Base-by-base conservation (phyloP, 2,888 invertebrate species). In the Odontothrips loti region DNA sequence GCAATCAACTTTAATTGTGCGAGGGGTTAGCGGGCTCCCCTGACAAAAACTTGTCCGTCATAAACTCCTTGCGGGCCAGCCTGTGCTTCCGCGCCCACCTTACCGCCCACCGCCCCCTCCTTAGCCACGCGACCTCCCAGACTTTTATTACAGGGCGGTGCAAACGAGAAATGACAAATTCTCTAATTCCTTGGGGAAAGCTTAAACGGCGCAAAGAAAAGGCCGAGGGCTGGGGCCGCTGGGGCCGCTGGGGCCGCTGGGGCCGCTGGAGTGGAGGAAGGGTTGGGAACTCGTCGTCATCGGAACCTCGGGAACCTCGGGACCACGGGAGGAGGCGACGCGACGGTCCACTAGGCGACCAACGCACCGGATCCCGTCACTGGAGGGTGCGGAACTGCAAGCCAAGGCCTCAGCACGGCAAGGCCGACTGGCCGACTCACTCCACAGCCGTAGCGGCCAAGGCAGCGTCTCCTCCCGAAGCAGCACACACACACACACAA, bases 1-100 rank as follows among this genome's bases (percentile, higher is more conserved):
- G 68, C 68, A 68, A 68, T 68, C 68, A 68, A n/a, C 68, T 23
- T 68, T 68, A 68, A 68, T 68, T 68, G 68, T 23, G 68, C 68
- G 51, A 68, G 68, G 68, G 68, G 20, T 68, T 23, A 23, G n/a
- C n/a, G 51, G 11, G 68, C n/a, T 11, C n/a, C 68, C 68, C 2
- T 23, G n/a, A 68, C n/a, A 23, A 68, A 20, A n/a, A n/a, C 68
- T 23, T 68, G 68, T 68, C 23, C 68, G 68, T 68, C 68, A 68
- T 68, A 68, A 68, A 68, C n/a, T 17, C 51, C 17, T 15, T 11
- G 51, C 3, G 15, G 1, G 1, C 51, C 17, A 11, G 48, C 10
- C 8, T 12, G 48, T 11, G 51, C 17, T 17, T 51, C 51, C 2
- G 51, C 1, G 51, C 15, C 51, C 51, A 11, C 51, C 51, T 51